Evolutionary conservation across 2,888 invertebrate species (phyloP), one percentile per base, ranked within the genome.

Genomic region (Apomyelois bistriatella): DNA sequence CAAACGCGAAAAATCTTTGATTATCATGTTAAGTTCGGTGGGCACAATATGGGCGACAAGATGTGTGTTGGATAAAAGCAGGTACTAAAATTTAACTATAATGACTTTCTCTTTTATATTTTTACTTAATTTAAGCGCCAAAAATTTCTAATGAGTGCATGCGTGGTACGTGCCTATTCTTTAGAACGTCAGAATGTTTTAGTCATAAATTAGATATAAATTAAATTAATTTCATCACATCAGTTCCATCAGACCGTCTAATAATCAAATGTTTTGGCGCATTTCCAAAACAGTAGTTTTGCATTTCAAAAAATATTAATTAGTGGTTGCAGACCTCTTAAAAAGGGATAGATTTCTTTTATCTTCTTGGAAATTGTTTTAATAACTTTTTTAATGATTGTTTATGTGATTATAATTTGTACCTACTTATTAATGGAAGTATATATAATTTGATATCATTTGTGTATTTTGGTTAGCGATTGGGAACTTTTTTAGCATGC

Each of bases 1-100:
- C 48, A 42, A 48, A 53, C 30, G 41, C 41, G 43, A 53, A 53
- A 55, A 58, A 53, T 53, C 35, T 47, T 48, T 52, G 41, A 57
- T 46, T 52, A 52, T 52, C 52, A 52, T 52, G 36, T 52, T 51
- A 43, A 43, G 17, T 36, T 43, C 22, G 36, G 16, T 40, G 16
- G 35, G 42, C 40, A 52, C 49, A 38, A 22, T 49, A 42, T 53
- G 28, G 38, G 43, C 46, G 28, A 47, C 48, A 49, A 43, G 47
- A 43, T 48, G 51, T 42, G 52, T 43, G 52, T 51, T 36, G 50
- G 43, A 42, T 30, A 22, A 49, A 50, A 46, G 43, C 42, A 48
- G 16, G 53, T 52, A 52, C 53, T 42, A 28, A 52, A 52, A 17
- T 52, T 52, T 43, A 37, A 52, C 37, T 52, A 42, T 42, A 52